Percentiles rank a stretch among this genome's conserved stretches.
Conservation (phyloP, 2,888 invertebrate species). For the Drosophila antonietae region DNA sequence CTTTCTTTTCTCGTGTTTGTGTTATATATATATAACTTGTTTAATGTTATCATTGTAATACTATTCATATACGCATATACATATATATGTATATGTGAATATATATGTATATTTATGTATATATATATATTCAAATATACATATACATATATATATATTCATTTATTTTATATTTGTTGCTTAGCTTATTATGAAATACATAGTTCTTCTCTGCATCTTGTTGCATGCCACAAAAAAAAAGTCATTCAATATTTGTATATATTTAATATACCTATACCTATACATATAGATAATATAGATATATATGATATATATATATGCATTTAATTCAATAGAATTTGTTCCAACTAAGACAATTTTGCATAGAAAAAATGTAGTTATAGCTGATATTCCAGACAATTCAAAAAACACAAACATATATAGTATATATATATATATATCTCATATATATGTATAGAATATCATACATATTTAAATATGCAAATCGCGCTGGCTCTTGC, state of each 20-base stretch:
- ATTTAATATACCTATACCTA: slow-evolving; percentile 39
- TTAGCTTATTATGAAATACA: slow-evolving; percentile 56
- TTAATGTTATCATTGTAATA: slow-evolving; percentile 37
- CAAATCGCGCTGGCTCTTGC: slow-evolving; percentile 60
- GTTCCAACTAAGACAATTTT: slow-evolving; percentile 68
- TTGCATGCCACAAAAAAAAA: slow-evolving; percentile 47
- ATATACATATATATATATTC: slow-evolving; percentile 1
- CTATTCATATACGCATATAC: slow-evolving; percentile 18
- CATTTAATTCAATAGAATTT: slow-evolving; percentile 46
- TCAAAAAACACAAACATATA: slow-evolving; percentile 21
- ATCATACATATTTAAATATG: slow-evolving; percentile 35
- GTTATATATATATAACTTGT: slow-evolving; percentile 15
- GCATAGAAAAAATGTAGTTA: slow-evolving; percentile 66
- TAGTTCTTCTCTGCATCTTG: slow-evolving; percentile 24
- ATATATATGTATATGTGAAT: background rate
- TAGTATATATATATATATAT: slow-evolving; percentile 39
- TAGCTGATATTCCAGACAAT: slow-evolving; percentile 52
- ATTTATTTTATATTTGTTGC: slow-evolving; percentile 16
- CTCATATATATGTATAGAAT: slow-evolving; percentile 70
- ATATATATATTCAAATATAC: slow-evolving; percentile 16
- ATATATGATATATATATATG: slow-evolving; percentile 26
- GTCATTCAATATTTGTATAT: slow-evolving; percentile 40
- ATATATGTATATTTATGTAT: slow-evolving; percentile 6
- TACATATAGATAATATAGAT: slow-evolving; percentile 30
- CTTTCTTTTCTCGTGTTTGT: slow-evolving; percentile 43